Evolutionary conservation across 92 coral and sea anemone genomes (phyloP), one percentile per base, ranked within the genome.

Genomic region (Epizoanthus illoricatus): DNA sequence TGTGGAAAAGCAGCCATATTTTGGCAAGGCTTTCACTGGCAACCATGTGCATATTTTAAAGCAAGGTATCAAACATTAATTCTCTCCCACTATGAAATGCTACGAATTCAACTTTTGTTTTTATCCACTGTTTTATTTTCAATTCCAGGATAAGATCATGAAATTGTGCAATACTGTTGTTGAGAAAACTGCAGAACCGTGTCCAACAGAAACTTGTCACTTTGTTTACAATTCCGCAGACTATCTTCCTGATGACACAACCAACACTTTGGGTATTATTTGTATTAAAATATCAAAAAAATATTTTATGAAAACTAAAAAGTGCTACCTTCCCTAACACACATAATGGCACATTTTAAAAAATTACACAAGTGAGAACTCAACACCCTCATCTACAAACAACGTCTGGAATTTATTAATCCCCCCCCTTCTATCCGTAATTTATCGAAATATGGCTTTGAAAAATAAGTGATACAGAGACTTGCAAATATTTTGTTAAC

Each of bases 191-290:
- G 76, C 60, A 70, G 49, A 41, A 63, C 70, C 47, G 40, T 86
- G 89, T 16, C 85, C 89, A 78, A 63, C 73, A 57, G 75, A 86
- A 41, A 59, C 79, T n/a, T 81, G 86, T 78, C 86, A 81, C 56
- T 60, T 49, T 71, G 75, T 86, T 20, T 86, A 80, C 55, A 81
- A 86, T 42, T 43, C 68, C 28, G 82, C 85, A 62, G 52, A 73
- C 5, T 64, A 80, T 69, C 74, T 86, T 5, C 36, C 54, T 15
- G 85, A 85, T 52, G 80, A 71, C 19, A 85, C 10, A 18, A 60
- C 79, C 74, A 24, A 79, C 45, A 71, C 79, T 13, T 61, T 80
- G 58, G 76, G 76, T 72, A 72, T 52, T 21, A 72, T 7, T 5
- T 5, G 4, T 3, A 45, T 45, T 5, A 7, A 45, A 45, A 45